phyloP scores from a whole-genome alignment of 2,888 invertebrate genomes.

The Eupithecia inturbata region DNA sequence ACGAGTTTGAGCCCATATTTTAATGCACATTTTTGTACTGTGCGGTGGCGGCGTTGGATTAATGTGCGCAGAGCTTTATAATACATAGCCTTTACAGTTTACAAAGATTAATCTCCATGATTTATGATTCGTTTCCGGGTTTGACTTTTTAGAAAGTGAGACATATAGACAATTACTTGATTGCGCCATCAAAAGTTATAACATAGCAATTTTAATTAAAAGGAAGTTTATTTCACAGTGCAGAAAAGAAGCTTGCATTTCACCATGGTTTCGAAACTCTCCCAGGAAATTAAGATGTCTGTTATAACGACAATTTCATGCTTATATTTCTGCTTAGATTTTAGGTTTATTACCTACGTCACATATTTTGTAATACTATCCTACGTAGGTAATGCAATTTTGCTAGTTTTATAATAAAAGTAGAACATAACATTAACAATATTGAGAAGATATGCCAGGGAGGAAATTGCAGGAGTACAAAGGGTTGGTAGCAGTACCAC shows the following conservation, averaged over 20 bases:
- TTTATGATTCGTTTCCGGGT: background rate
- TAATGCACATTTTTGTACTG: no score
- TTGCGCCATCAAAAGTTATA: no score
- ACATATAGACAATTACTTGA: no score
- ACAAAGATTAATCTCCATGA: no score
- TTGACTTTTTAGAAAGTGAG: no score
- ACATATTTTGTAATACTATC: no score
- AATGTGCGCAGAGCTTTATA: no score
- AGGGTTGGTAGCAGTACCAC: background rate
- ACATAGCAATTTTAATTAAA: no score
- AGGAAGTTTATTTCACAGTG: no score
- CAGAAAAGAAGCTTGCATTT: no score
- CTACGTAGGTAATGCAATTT: background rate
- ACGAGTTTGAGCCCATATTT: no score
- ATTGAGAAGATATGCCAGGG: background rate
- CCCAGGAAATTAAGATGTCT: background rate
- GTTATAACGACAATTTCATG: background rate
- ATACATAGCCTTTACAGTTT: background rate
- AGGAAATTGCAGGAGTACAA: background rate
- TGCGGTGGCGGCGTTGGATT: no score
- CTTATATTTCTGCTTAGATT: background rate
- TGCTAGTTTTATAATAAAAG: background rate
- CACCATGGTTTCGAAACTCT: background rate
- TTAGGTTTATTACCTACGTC: background rate
- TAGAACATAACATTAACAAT: background rate